Conservation (phyloP, 2,113 vertebrate genomes). For the Perognathus longimembris region DNA sequence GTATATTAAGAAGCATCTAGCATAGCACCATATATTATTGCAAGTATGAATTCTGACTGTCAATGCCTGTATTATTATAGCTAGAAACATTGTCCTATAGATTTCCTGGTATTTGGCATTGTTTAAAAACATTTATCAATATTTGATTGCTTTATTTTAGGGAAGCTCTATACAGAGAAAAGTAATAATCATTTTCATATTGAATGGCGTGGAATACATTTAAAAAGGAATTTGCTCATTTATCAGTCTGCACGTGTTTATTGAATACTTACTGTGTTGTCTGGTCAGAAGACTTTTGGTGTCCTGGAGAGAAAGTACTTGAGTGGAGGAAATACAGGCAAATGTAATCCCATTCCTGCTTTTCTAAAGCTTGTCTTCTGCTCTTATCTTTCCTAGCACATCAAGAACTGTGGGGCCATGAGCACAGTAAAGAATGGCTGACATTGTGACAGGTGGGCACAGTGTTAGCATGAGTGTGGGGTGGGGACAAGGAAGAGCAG, state of each 20-base stretch:
- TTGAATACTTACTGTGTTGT: not conserved
- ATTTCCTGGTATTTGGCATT: not conserved
- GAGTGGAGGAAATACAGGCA: not conserved
- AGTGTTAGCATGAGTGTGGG: not conserved
- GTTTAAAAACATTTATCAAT: not conserved
- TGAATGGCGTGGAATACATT: not conserved
- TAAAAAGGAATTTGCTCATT: constrained; percentile 33
- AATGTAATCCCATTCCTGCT: not conserved
- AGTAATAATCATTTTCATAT: not conserved
- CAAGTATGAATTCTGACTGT: constrained; percentile 32
- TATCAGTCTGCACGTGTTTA: not conserved
- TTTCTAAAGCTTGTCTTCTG: not conserved
- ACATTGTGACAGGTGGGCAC: not conserved
- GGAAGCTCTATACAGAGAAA: constrained; percentile 12
- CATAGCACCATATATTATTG: constrained; percentile 10
- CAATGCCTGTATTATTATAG: constrained; percentile 21
- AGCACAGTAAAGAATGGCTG: not conserved
- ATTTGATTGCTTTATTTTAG: not conserved
- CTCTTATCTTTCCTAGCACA: not conserved
- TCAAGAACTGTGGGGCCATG: not conserved
- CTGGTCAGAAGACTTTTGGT: not conserved
- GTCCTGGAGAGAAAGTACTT: not conserved
- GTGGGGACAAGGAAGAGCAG: not conserved
- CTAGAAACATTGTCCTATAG: not conserved
- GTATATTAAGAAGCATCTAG: constrained; percentile 11